Conservation (phyloP, 2,113 vertebrate species). For the Lagopus muta region DNA sequence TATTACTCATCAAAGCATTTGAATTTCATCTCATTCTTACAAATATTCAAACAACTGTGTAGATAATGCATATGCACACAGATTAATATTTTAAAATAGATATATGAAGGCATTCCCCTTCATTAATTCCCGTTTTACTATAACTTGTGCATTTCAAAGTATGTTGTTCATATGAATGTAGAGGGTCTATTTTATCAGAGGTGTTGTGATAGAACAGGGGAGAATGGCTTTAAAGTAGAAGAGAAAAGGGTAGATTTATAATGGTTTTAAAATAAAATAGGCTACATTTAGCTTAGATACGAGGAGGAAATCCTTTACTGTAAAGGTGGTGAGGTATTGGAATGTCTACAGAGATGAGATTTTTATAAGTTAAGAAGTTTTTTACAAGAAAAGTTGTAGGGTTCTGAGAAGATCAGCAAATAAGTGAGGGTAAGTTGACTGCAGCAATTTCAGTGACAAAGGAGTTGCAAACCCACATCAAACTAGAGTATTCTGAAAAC, state of each 20-base stretch:
- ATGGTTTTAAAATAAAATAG: neutral
- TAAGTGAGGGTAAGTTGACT: fast-evolving
- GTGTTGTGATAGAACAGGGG: neutral
- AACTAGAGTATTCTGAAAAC: neutral
- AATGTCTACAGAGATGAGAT: neutral
- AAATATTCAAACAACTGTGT: slow-evolving; percentile 51
- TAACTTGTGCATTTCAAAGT: neutral
- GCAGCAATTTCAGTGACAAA: neutral
- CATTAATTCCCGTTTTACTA: neutral
- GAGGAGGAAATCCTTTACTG: neutral
- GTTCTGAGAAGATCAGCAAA: neutral
- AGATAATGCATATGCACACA: slow-evolving; percentile 28
- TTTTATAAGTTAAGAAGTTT: neutral
- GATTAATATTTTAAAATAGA: slow-evolving; percentile 66
- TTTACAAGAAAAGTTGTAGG: neutral
- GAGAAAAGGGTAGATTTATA: neutral
- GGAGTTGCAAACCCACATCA: neutral
- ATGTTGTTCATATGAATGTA: neutral
- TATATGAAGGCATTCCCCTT: neutral
- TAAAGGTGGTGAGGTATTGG: neutral
- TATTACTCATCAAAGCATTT: slow-evolving; percentile 79
- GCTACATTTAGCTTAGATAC: neutral
- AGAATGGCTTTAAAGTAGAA: neutral
- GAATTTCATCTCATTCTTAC: slow-evolving; percentile 76
- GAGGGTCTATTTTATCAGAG: neutral